These are phyloP conservation scores for Pelobates cultripes DNA, from an alignment of 2,797 vertebrate species.

Conservation along the genomic window DNA sequence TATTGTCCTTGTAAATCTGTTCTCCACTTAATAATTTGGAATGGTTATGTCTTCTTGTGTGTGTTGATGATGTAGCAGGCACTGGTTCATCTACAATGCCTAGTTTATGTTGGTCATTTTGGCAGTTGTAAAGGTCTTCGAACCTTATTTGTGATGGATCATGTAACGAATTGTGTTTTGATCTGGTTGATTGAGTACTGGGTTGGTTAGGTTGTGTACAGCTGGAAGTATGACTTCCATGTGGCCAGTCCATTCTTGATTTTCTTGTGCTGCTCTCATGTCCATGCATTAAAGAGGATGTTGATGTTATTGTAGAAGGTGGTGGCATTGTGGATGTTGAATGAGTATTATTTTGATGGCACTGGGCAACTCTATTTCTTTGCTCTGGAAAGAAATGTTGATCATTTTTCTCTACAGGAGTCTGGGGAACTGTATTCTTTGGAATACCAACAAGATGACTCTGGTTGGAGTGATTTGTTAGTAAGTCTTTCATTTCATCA, in stretches of 20 bases:
- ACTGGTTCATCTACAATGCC: slow-evolving; percentile 75
- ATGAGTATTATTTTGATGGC: slow-evolving; percentile 68
- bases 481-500: slow-evolving; percentile 93
- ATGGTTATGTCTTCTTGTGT: slow-evolving; percentile 72
- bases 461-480: slow-evolving; percentile 92
- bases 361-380: slow-evolving; percentile 74
- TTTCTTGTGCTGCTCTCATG: slow-evolving; percentile 83
- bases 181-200: slow-evolving; percentile 71
- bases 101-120: slow-evolving; percentile 80
- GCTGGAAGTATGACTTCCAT: slow-evolving; percentile 74
- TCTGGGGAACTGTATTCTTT: slow-evolving; percentile 81
- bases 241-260: slow-evolving; percentile 84
- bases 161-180: slow-evolving; percentile 77
- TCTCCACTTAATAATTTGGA: slow-evolving; percentile 69
- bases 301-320: slow-evolving; percentile 73
- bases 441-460: slow-evolving; percentile 96
- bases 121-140: slow-evolving; percentile 85
- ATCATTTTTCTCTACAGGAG: slow-evolving; percentile 77
- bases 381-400: slow-evolving; percentile 80
- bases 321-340: slow-evolving; percentile 77
- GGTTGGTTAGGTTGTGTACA: slow-evolving; percentile 68
- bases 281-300: slow-evolving; percentile 72
- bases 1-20: slow-evolving; percentile 76
- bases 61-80: slow-evolving; percentile 76
- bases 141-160: slow-evolving; percentile 82